These are phyloP conservation scores for Lophius piscatorius DNA, from an alignment of 2,113 vertebrate genomes.

Conservation along the genomic window DNA sequence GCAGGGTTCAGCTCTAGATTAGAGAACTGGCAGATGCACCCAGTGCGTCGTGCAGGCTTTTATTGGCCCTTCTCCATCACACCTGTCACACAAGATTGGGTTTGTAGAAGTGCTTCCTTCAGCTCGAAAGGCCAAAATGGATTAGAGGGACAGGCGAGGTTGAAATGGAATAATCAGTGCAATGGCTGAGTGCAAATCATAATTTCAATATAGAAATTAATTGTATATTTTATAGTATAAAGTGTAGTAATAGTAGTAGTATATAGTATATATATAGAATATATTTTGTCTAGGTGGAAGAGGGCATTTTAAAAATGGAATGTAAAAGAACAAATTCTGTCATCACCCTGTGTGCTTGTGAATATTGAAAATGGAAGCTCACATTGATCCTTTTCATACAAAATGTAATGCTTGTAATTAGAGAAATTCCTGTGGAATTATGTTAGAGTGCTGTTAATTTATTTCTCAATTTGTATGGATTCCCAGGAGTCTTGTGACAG, in stretches of 20 bases:
- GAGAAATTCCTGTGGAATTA: slow-evolving; percentile 54
- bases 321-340: no score
- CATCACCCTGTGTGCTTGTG: slow-evolving; percentile 5
- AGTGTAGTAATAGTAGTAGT: no score
- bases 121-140: slow-evolving; percentile 75
- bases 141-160: slow-evolving; percentile 65
- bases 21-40: slow-evolving; percentile 58
- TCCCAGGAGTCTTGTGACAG: slow-evolving; percentile 16
- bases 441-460: slow-evolving; percentile 58
- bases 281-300: no score
- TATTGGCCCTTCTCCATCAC: slow-evolving; percentile 79
- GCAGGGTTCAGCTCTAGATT: slow-evolving; percentile 56
- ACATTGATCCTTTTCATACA: slow-evolving; percentile 25
- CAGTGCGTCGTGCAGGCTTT: slow-evolving; percentile 56
- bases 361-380: slow-evolving; percentile 13
- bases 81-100: slow-evolving; percentile 78
- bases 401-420: slow-evolving; percentile 46
- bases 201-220: slow-evolving; percentile 63
- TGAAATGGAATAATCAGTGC: slow-evolving; percentile 70
- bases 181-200: slow-evolving; percentile 66
- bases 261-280: no score
- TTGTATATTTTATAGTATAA: slow-evolving; percentile 54
- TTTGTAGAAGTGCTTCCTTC: slow-evolving; percentile 71
- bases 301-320: no score
- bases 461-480: slow-evolving; percentile 64